Conservation (phyloP, 1,140 invertebrate species). For the Drosophila kanapiae region DNA sequence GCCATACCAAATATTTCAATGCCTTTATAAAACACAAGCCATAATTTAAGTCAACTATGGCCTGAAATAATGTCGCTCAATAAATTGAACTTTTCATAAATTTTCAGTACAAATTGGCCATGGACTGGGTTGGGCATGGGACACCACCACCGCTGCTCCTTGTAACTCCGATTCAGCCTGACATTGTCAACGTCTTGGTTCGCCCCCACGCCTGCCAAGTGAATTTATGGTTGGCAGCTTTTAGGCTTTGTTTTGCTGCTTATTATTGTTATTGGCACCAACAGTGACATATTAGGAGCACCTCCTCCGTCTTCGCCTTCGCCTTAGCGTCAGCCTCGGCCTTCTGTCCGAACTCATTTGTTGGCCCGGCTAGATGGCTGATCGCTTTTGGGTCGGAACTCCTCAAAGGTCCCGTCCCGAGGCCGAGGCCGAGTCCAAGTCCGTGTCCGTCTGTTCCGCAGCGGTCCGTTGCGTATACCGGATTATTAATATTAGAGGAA, state of each 20-base stretch:
- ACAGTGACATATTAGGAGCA: slow-evolving; percentile 80
- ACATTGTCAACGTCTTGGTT: slow-evolving; percentile 75
- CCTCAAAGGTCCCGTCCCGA: slow-evolving; percentile 27
- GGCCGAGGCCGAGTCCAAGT: neutral
- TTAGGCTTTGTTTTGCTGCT: slow-evolving; percentile 83
- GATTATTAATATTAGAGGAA: slow-evolving; percentile 82
- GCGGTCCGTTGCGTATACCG: slow-evolving; percentile 66
- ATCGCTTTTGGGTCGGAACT: slow-evolving; percentile 38
- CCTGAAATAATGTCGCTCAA: slow-evolving; percentile 73
- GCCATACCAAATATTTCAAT: slow-evolving; percentile 14
- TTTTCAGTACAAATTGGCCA: slow-evolving; percentile 74
- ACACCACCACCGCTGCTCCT: neutral
- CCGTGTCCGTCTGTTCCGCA: slow-evolving; percentile 3
- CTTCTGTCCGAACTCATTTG: slow-evolving; percentile 73
- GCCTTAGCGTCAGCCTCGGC: slow-evolving; percentile 14
- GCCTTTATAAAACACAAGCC: slow-evolving; percentile 14
- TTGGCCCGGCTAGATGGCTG: slow-evolving; percentile 45
- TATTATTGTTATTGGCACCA: slow-evolving; percentile 84
- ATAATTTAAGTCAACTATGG: slow-evolving; percentile 55
- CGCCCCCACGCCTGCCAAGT: slow-evolving; percentile 32
- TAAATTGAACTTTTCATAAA: slow-evolving; percentile 84
- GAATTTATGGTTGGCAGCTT: slow-evolving; percentile 82
- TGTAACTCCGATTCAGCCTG: slow-evolving; percentile 35
- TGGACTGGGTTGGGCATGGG: slow-evolving; percentile 34
- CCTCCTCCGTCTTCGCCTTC: slow-evolving; percentile 26